These are phyloP conservation scores for Lepetodrilus schrolli DNA, from an alignment of 2,888 invertebrate species.

Conservation along the genomic window DNA sequence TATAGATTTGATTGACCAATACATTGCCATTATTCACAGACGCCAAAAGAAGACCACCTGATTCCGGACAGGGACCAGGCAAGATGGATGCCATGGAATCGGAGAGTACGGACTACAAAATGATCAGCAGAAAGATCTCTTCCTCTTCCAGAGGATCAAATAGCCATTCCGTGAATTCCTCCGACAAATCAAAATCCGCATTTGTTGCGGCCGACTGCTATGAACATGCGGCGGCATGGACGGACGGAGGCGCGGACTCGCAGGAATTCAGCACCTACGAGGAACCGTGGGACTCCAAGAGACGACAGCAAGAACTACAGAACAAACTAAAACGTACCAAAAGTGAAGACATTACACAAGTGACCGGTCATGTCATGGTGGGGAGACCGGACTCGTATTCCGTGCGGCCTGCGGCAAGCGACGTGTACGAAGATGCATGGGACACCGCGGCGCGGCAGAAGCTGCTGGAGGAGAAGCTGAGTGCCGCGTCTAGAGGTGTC, in stretches of 20 bases:
- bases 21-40: too few species aligned
- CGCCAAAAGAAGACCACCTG: neutral
- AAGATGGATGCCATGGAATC: conserved; percentile 1
- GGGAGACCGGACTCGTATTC: too few species aligned
- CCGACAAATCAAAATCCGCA: neutral
- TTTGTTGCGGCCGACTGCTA: neutral
- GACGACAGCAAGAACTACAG: conserved; percentile 48
- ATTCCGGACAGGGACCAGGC: neutral
- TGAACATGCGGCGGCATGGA: neutral
- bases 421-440: conserved; percentile 67
- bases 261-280: conserved; percentile 46
- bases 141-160: neutral
- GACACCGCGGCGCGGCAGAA: conserved; percentile 62
- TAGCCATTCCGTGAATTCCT: neutral
- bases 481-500: conserved; percentile 40
- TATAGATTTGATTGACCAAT: too few species aligned
- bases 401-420: neutral
- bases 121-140: neutral
- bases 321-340: conserved; percentile 37
- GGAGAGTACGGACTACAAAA: neutral
- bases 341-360: neutral
- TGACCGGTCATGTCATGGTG: too few species aligned
- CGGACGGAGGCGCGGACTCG: neutral
- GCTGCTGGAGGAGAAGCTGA: conserved; percentile 65
- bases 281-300: conserved; percentile 63